Evolutionary conservation across 2,888 invertebrate genomes (phyloP), one percentile per base, ranked within the genome.

Genomic region (Apamea epomidion): DNA sequence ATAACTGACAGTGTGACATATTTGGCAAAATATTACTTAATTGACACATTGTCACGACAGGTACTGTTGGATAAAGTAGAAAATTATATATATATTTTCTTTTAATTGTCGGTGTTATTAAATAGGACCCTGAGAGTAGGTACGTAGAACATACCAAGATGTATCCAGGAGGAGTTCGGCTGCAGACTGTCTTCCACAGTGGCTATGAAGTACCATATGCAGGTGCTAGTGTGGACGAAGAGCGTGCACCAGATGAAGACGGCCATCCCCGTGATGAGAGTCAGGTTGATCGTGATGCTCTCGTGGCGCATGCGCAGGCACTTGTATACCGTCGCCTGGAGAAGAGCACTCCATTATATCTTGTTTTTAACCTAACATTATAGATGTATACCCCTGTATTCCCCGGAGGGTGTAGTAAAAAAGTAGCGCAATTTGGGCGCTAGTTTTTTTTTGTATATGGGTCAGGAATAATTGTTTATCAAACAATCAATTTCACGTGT

Each of bases 201-300:
- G 1, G 93, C 94, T 3, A 96, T 93, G 88, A 93, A 95, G 91
- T 93, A 93, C 96, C 96, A 96, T 3, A 95, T 62, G 76, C 95
- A 94, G 45, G 95, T 88, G 74, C 90, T 89, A 68, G 91, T 84
- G 91, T 96, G 96, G 6, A 95, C 91, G 82, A 94, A 94, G 18
- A 96, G 87, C 0, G 94, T 90, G 90, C 95, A 96, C 96, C 96
- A 96, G 65, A 96, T 92, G 67, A 92, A 81, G 18, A 94, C 94
- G 0, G 94, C 90, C 60, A 92, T 68, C 0, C 93, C 85, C 0
- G 94, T 94, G 78, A 89, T 93, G 32, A 94, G 62, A 0, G 91
- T 91, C 77, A 96, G 87, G 87, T 95, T 95, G 25, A 93, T 91
- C 4, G 92, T 93, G 60, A 95, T 92, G 0, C 90, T 92, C 83